Evolutionary conservation across 2,797 vertebrate genomes (phyloP), one percentile per base, ranked within the genome.

Genomic region (Erithacus rubecula): DNA sequence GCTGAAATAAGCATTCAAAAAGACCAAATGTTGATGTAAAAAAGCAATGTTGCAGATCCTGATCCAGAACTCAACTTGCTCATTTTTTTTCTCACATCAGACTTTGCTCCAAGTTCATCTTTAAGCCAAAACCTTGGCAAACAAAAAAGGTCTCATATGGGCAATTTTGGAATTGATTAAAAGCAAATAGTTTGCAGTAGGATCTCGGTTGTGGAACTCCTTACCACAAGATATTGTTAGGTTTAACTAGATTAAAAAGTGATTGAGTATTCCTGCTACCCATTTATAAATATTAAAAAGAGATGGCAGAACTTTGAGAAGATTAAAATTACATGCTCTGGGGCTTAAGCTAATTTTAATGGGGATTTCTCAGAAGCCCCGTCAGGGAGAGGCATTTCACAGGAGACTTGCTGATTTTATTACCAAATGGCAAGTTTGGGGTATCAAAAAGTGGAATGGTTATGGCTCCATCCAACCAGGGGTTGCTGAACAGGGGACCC

Each of bases 191-290:
- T 64, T 69, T 59, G 19, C 51, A 91, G 62, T 6, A 76, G 19
- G 91, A 69, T 30, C 36, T 94, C 29, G 8, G 43, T 32, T 78
- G 6, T 65, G 13, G 43, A 59, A 90, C 29, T 59, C 51, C 56
- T 76, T 76, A 36, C 65, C 62, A 91, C 41, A 58, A 79, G 59
- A 93, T 65, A 82, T 27, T 93, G 67, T 65, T 72, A 81, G 65
- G 58, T 93, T 90, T 88, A 91, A 88, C 47, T 52, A 86, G 82
- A 95, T 95, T 88, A 49, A 91, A 83, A 83, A 89, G 58, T 26
- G 17, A 72, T 32, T 81, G 63, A 20, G 3, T 53, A 51, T 82
- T 89, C 63, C 59, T 78, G 36, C 88, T 88, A 87, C 53, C 36
- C 74, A 36, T 65, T 93, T 90, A 83, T 74, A 82, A 90, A 79